Percentiles rank a stretch among this genome's conserved stretches.
These are phyloP conservation scores for Macrosiphum euphorbiae DNA, from an alignment of 2,888 invertebrate species.

Conservation along the genomic window DNA sequence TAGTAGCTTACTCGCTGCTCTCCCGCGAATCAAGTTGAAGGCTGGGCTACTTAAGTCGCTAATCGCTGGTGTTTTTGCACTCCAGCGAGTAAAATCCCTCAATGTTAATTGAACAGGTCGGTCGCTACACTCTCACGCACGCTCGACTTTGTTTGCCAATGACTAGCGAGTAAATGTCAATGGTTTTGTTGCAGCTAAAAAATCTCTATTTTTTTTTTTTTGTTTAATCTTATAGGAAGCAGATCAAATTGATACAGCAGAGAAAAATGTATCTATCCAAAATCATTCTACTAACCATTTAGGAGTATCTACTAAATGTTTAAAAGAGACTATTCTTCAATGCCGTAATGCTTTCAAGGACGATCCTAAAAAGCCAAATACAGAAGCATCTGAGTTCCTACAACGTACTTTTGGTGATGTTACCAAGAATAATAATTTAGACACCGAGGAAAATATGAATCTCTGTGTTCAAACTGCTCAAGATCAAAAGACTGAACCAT, in stretches of 20 bases:
- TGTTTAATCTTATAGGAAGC: conserved; percentile 40
- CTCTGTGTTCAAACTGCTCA: conserved; percentile 59
- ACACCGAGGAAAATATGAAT: conserved; percentile 57
- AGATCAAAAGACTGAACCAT: conserved; percentile 61
- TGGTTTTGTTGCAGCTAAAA: not conserved
- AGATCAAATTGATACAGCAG: conserved; percentile 29
- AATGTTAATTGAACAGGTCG: no score
- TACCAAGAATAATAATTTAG: conserved; percentile 59
- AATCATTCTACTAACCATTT: conserved; percentile 43
- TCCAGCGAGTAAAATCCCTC: no score
- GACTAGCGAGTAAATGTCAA: no score
- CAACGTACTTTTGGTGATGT: conserved; percentile 59
- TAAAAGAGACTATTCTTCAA: conserved; percentile 59
- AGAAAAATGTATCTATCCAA: conserved; percentile 12
- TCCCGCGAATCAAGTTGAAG: no score
- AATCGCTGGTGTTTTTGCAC: no score
- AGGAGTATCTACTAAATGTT: conserved; percentile 55
- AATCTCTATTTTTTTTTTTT: not conserved
- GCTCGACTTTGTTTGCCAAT: no score
- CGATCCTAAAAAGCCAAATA: conserved; percentile 48
- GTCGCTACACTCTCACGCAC: no score
- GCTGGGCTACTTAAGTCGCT: no score
- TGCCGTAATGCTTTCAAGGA: conserved; percentile 56
- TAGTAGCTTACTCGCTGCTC: no score
- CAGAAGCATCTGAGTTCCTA: conserved; percentile 60